Percentiles rank a stretch among this genome's conserved stretches.
Conservation (phyloP, 1,140 invertebrate genomes). For the Bilobella aurantiaca region DNA sequence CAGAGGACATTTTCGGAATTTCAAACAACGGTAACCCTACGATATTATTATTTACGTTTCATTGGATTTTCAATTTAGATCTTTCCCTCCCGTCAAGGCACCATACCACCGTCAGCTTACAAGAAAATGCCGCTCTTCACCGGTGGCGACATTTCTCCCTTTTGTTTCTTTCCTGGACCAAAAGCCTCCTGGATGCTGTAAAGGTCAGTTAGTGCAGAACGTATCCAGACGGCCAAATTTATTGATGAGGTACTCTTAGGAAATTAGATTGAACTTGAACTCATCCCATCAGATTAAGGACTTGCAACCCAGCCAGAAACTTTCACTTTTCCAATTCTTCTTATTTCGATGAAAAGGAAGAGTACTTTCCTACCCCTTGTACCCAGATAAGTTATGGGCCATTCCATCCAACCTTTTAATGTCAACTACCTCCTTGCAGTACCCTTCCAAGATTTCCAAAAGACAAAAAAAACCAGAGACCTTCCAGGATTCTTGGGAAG, state of each 20-base stretch:
- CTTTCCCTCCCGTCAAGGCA: background rate
- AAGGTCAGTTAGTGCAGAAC: background rate
- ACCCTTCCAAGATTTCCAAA: background rate
- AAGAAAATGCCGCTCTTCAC: background rate
- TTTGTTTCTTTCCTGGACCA: no score
- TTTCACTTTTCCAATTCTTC: background rate
- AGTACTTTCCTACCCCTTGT: background rate
- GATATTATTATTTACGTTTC: constrained; percentile 7
- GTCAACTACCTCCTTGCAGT: background rate
- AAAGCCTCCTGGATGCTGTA: no score
- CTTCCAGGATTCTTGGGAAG: background rate
- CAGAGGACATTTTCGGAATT: background rate
- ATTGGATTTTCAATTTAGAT: constrained; percentile 9
- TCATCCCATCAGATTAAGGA: background rate
- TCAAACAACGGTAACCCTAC: constrained; percentile 1
- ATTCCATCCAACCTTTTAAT: background rate
- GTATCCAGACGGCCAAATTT: background rate
- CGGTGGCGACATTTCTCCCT: background rate
- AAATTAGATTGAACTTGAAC: constrained; percentile 5
- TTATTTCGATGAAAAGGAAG: background rate
- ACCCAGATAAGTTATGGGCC: constrained; percentile 1
- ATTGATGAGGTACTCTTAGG: background rate
- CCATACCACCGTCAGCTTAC: background rate
- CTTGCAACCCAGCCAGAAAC: background rate
- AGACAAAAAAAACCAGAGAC: background rate